Conservation (phyloP, 2,113 vertebrate species). For the Pomatorhinus ruficollis region DNA sequence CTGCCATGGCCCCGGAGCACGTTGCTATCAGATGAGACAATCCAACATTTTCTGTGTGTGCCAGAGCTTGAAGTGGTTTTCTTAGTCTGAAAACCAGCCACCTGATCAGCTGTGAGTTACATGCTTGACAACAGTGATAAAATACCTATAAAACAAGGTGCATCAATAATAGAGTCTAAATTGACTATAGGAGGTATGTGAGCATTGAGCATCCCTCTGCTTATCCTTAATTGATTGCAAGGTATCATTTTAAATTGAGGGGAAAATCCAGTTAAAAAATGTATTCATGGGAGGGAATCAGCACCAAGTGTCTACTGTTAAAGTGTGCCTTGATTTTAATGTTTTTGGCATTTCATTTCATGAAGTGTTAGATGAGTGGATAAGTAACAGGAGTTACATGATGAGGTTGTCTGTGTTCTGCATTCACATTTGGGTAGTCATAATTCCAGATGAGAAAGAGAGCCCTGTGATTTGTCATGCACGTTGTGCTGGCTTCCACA, state of each 20-base stretch:
- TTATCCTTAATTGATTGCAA: slow-evolving; percentile 1
- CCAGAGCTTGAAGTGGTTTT: not conserved
- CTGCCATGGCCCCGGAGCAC: not conserved
- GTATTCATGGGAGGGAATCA: not conserved
- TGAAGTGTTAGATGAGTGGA: not conserved
- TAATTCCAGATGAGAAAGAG: not conserved
- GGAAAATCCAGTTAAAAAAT: not conserved
- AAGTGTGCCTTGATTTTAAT: not conserved
- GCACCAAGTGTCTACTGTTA: not conserved
- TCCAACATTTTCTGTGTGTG: not conserved
- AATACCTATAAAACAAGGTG: not conserved
- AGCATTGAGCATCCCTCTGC: not conserved
- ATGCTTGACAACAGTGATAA: not conserved
- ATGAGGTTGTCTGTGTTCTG: slow-evolving; percentile 4
- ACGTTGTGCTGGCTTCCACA: not conserved
- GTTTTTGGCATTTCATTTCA: not conserved
- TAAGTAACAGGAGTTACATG: not conserved
- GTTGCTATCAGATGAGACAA: not conserved
- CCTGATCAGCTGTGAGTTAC: not conserved
- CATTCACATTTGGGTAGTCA: not conserved
- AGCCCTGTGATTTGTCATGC: not conserved
- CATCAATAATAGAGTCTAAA: not conserved
- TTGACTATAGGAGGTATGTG: not conserved
- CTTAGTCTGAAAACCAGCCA: not conserved
- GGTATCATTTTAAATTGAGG: not conserved